phyloP scores from a whole-genome alignment of 1,140 invertebrate genomes.

The Megalopta genalis region DNA sequence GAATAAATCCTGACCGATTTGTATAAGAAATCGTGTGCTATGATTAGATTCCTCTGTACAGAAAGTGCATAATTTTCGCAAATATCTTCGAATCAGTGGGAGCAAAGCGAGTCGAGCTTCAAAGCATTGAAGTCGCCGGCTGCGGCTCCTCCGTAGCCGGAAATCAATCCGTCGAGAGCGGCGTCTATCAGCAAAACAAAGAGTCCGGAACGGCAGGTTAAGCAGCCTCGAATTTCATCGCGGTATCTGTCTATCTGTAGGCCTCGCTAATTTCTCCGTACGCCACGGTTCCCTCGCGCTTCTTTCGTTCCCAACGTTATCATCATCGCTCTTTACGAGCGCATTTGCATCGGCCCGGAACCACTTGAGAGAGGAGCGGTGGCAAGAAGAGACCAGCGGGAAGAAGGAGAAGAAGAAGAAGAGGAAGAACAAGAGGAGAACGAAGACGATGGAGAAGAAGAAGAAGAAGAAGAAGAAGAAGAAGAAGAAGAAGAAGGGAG shows the following conservation, averaged over 20 bases:
- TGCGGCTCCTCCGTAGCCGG: neutral
- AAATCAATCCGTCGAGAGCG: neutral
- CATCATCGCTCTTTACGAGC: constrained; percentile 61
- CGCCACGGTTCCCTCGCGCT: constrained; percentile 49
- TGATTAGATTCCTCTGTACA: too few species aligned
- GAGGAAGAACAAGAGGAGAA: neutral
- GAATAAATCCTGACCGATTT: too few species aligned
- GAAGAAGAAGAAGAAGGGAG: constrained; percentile 36
- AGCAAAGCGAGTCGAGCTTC: too few species aligned
- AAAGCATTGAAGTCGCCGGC: too few species aligned
- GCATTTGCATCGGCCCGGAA: constrained; percentile 66
- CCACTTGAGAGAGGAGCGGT: constrained; percentile 19
- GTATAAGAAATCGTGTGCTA: too few species aligned
- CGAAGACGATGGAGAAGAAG: constrained; percentile 10
- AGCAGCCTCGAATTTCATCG: constrained; percentile 9
- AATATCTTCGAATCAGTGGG: too few species aligned
- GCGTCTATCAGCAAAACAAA: constrained; percentile 9
- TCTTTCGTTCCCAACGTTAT: constrained; percentile 55
- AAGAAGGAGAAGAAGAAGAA: neutral
- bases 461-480: neutral
- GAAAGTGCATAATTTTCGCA: too few species aligned
- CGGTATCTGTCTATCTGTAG: constrained; percentile 22
- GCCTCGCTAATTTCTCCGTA: constrained; percentile 47
- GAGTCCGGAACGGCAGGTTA: neutral
- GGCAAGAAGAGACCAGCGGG: constrained; percentile 17